phyloP scores from a whole-genome alignment of 1,140 invertebrate genomes.

The Sipha flava region DNA sequence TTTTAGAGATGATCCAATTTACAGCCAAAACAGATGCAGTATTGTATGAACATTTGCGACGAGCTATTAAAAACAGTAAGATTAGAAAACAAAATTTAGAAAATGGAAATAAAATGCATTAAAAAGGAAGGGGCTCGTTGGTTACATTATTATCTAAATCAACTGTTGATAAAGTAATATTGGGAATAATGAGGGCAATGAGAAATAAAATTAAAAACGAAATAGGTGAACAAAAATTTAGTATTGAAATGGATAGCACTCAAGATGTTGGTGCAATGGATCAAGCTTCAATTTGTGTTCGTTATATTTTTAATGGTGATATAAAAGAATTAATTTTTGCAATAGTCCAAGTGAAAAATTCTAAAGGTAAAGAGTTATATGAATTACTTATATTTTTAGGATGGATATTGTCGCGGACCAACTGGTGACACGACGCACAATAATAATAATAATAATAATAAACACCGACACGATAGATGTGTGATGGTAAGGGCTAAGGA shows the following conservation, averaged over 20 bases:
- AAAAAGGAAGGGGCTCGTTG: neutral
- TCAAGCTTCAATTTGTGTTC: neutral
- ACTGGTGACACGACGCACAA: too few relatives aligned
- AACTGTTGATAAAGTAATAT: neutral
- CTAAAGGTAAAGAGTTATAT: neutral
- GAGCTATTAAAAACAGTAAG: neutral
- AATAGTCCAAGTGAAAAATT: neutral
- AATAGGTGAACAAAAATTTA: neutral
- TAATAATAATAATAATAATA: too few relatives aligned
- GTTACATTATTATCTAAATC: neutral
- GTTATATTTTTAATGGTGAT: neutral
- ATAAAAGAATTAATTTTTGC: neutral
- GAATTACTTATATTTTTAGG: neutral
- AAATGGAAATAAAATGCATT: neutral
- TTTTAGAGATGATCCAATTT: neutral
- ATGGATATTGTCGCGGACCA: too few relatives aligned
- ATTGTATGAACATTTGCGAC: neutral
- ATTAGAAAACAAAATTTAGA: neutral
- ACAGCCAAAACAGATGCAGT: neutral
- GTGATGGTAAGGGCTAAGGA: too few relatives aligned
- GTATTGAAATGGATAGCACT: neutral
- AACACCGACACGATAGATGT: too few relatives aligned
- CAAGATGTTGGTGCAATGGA: neutral
- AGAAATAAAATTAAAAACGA: neutral
- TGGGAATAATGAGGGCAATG: neutral